These are phyloP conservation scores for Hydraecia micacea DNA, from an alignment of 2,888 invertebrate genomes.

Conservation along the genomic window DNA sequence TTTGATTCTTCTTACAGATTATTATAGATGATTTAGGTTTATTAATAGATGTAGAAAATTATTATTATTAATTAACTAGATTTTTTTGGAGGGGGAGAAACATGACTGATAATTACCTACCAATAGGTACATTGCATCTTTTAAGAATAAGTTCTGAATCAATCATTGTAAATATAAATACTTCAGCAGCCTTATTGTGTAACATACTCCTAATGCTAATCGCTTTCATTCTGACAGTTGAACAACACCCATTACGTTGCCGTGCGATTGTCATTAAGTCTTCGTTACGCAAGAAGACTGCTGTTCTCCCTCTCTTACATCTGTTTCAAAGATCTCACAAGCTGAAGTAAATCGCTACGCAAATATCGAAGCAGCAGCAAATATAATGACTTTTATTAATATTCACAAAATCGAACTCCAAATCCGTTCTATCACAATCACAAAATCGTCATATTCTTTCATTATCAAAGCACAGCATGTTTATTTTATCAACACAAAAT, in stretches of 20 bases:
- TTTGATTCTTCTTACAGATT: conserved; percentile 45
- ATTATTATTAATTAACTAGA: conserved; percentile 44
- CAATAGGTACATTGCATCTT: conserved; percentile 3
- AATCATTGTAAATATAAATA: conserved; percentile 3
- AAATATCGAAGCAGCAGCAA: conserved; percentile 28
- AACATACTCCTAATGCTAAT: neutral
- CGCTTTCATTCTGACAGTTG: neutral
- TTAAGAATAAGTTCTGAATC: neutral
- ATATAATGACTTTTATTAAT: conserved; percentile 15
- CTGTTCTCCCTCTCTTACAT: conserved; percentile 46
- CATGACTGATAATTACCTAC: conserved; percentile 6
- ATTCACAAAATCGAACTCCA: conserved; percentile 25
- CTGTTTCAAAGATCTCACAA: conserved; percentile 30
- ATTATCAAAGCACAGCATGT: conserved; percentile 85
- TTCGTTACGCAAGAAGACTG: neutral
- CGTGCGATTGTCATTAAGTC: neutral
- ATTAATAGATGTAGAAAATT: conserved; percentile 58
- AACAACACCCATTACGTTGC: neutral
- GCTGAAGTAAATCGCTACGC: conserved; percentile 44
- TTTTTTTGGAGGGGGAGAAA: conserved; percentile 48
- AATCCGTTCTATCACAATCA: conserved; percentile 40
- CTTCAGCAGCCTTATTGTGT: neutral
- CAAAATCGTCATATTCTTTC: conserved; percentile 46
- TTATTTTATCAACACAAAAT: conserved; percentile 77
- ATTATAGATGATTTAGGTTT: conserved; percentile 54